Evolutionary conservation across 2,797 vertebrate genomes (phyloP).

Genomic region (Mus spretus): DNA sequence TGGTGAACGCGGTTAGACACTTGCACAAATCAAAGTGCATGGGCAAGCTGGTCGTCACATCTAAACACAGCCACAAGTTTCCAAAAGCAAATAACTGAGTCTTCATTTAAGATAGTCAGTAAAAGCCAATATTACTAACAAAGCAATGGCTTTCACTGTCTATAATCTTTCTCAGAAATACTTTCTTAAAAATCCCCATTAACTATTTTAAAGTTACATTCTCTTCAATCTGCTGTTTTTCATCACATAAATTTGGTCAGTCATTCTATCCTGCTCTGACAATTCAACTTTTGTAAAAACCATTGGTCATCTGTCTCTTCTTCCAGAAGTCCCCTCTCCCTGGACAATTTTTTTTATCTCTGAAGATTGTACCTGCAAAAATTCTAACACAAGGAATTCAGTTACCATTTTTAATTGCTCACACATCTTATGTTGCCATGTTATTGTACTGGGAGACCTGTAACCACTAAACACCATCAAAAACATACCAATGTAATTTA

Average conservation of each 20-base stretch:
- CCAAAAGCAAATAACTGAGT: background rate
- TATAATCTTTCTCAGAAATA: conserved; percentile 40
- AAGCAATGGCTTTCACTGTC: background rate
- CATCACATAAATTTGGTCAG: conserved; percentile 32
- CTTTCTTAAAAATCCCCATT: conserved; percentile 48
- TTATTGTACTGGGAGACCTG: conserved; percentile 64
- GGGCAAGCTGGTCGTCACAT: background rate
- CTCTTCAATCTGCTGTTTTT: conserved; percentile 58
- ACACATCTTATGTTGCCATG: conserved; percentile 64
- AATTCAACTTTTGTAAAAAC: conserved; percentile 51
- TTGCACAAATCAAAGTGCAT: background rate
- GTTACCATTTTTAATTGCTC: conserved; percentile 70
- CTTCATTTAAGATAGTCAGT: conserved; percentile 19
- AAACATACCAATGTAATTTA: conserved; percentile 71
- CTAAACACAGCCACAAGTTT: background rate
- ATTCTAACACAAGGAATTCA: conserved; percentile 38
- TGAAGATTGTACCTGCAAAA: conserved; percentile 61
- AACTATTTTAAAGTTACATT: conserved; percentile 68
- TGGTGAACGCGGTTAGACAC: background rate
- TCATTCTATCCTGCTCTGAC: conserved; percentile 53
- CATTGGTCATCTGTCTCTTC: background rate
- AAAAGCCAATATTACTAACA: conserved; percentile 40
- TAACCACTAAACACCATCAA: conserved; percentile 74
- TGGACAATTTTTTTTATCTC: conserved; percentile 40
- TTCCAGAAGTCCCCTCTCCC: conserved; percentile 51